These are phyloP conservation scores for Rutpela maculata DNA, from an alignment of 2,888 invertebrate genomes.

Conservation along the genomic window DNA sequence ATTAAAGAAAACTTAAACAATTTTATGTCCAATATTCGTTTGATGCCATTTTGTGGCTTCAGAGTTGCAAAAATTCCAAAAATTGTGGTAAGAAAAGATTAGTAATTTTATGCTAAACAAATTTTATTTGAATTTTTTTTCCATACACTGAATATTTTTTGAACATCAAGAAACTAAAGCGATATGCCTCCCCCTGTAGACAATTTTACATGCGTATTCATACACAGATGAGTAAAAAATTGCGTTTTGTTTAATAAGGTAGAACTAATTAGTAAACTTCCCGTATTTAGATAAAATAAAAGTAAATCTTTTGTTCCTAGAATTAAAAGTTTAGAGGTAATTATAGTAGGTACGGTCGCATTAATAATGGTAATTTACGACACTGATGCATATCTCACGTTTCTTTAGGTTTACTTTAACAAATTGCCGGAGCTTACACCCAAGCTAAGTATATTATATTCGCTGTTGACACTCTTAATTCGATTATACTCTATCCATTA, in stretches of 20 bases:
- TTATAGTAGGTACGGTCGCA: constrained; percentile 65
- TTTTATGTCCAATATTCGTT: too few relatives aligned
- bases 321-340: constrained; percentile 64
- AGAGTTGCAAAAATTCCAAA: too few relatives aligned
- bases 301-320: neutral
- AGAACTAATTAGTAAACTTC: neutral
- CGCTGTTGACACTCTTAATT: constrained; percentile 59
- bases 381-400: constrained; percentile 68
- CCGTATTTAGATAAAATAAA: neutral
- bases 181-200: too few relatives aligned
- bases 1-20: too few relatives aligned
- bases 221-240: too few relatives aligned
- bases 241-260: neutral
- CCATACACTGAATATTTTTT: too few relatives aligned
- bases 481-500: constrained; percentile 49
- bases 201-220: too few relatives aligned
- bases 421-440: constrained; percentile 60
- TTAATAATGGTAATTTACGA: constrained; percentile 68
- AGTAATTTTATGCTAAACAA: too few relatives aligned
- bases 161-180: too few relatives aligned
- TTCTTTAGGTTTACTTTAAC: constrained; percentile 65
- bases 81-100: too few relatives aligned
- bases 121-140: too few relatives aligned
- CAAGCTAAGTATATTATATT: constrained; percentile 52
- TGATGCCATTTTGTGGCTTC: too few relatives aligned